These are phyloP conservation scores for Brachionichthys hirsutus DNA, from an alignment of 2,113 vertebrate species.

Conservation along the genomic window DNA sequence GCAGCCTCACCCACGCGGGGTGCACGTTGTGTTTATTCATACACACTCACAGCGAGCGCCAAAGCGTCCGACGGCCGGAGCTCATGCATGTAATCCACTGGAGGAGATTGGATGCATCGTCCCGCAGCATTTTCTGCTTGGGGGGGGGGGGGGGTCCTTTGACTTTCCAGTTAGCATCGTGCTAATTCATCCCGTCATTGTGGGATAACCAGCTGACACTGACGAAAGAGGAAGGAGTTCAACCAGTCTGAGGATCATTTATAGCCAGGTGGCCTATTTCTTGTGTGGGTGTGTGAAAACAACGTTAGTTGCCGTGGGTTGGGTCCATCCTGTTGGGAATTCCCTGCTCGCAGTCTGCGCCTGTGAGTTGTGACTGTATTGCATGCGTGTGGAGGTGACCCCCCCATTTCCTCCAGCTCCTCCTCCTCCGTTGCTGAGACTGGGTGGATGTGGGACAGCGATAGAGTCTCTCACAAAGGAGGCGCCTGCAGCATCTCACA, in stretches of 20 bases:
- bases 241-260: slow-evolving; percentile 55
- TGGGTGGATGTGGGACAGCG: slow-evolving; percentile 57
- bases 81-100: too few relatives aligned
- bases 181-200: too few relatives aligned
- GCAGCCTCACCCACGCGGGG: slow-evolving; percentile 36
- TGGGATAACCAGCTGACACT: too few relatives aligned
- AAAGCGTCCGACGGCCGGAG: slow-evolving; percentile 45
- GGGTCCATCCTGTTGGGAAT: slow-evolving; percentile 58
- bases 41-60: slow-evolving; percentile 46
- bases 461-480: slow-evolving; percentile 54
- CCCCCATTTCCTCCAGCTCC: too few relatives aligned
- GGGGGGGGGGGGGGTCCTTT: too few relatives aligned
- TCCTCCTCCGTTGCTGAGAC: slow-evolving; percentile 29
- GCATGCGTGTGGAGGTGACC: slow-evolving; percentile 47
- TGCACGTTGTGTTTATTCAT: slow-evolving; percentile 76
- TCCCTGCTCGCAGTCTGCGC: slow-evolving; percentile 56
- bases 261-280: slow-evolving; percentile 59
- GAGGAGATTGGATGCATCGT: too few relatives aligned
- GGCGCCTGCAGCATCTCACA: slow-evolving; percentile 19
- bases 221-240: slow-evolving; percentile 16
- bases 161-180: neutral
- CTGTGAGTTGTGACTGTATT: slow-evolving; percentile 44
- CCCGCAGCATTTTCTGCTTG: too few relatives aligned
- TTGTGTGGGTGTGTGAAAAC: slow-evolving; percentile 29
- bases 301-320: slow-evolving; percentile 49